Conservation (phyloP, 2,797 vertebrate species). For the Eptatretus atami region DNA sequence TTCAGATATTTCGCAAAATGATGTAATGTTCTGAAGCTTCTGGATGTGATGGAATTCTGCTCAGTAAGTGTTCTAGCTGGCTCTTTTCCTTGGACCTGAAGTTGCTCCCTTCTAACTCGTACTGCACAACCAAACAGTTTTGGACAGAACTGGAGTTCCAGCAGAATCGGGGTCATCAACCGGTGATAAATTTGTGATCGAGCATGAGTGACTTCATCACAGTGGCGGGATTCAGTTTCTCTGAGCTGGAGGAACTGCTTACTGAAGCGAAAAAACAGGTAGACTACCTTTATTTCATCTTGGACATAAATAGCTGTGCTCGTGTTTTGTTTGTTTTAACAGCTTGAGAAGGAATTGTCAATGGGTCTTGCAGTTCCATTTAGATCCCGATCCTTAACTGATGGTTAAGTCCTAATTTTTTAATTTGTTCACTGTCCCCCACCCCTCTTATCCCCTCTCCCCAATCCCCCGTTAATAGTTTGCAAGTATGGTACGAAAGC, state of each 20-base stretch:
- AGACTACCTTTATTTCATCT: conserved; percentile 13
- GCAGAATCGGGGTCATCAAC: conserved; percentile 33
- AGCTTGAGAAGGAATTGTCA: not conserved
- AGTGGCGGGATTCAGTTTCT: conserved; percentile 88
- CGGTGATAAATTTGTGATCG: conserved; percentile 70
- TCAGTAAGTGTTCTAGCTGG: no score
- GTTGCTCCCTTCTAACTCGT: no score
- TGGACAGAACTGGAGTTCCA: conserved; percentile 58
- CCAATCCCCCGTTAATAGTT: conserved; percentile 22
- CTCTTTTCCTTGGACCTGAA: no score
- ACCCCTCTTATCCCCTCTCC: conserved; percentile 7
- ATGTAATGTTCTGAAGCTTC: no score
- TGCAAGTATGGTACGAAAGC: conserved; percentile 51
- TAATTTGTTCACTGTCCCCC: conserved; percentile 9
- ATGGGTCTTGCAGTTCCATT: no score
- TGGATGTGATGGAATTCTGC: no score
- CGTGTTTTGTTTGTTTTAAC: not conserved
- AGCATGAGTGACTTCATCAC: conserved; percentile 97
- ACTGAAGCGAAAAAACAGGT: conserved; percentile 73
- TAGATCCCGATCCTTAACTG: no score
- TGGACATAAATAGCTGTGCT: not conserved
- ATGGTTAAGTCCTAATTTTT: not conserved
- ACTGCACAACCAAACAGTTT: not conserved
- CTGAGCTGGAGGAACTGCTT: conserved; percentile 74
- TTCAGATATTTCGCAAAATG: no score